Percentiles rank a stretch among this genome's conserved stretches.
Conservation (phyloP, 2,797 vertebrate genomes). For the Platyrinchus mystaceus region DNA sequence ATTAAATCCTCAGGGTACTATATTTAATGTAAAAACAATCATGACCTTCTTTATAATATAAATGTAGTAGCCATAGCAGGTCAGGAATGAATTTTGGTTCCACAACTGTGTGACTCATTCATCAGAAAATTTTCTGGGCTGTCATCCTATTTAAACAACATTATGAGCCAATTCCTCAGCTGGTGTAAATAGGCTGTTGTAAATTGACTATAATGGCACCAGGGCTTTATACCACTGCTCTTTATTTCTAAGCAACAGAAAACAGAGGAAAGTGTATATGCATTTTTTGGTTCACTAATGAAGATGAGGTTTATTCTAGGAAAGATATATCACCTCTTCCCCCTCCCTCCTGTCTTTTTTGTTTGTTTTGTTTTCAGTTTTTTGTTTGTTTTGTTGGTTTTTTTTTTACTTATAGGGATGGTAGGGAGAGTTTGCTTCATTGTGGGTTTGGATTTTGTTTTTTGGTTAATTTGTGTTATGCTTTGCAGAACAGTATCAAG, state of each 20-base stretch:
- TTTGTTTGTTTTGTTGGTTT: not conserved
- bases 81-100: conserved; percentile 19
- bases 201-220: not conserved
- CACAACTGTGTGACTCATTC: not conserved
- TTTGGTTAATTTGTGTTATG: not conserved
- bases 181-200: not conserved
- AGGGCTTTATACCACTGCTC: not conserved
- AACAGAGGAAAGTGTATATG: not conserved
- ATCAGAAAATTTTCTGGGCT: conserved; percentile 6
- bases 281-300: not conserved
- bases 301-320: conserved; percentile 1
- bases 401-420: not conserved
- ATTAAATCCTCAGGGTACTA: conserved; percentile 61
- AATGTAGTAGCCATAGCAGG: not conserved
- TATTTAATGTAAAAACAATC: conserved; percentile 26
- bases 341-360: not conserved
- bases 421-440: not conserved
- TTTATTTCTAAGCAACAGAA: conserved; percentile 25
- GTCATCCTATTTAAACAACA: conserved; percentile 14
- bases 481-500: not conserved
- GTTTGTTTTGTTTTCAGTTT: not conserved
- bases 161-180: not conserved
- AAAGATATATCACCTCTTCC: not conserved
- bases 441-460: not conserved
- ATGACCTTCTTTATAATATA: conserved; percentile 10